phyloP scores from a whole-genome alignment of 1,140 invertebrate genomes.

The Atta colombica region DNA sequence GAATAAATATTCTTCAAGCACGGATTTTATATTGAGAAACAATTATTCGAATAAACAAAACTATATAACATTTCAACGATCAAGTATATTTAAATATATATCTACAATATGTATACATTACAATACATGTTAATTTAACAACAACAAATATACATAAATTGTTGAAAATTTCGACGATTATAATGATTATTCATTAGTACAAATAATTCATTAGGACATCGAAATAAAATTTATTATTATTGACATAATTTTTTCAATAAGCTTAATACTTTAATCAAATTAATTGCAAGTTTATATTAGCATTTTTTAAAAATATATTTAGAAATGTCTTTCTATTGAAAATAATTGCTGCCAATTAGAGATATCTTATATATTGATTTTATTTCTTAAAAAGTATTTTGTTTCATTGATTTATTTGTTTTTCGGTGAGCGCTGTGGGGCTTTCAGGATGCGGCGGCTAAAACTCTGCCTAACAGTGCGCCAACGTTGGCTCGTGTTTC shows the following conservation, averaged over 20 bases:
- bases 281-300: background rate
- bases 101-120: too few relatives aligned
- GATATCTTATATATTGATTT: conserved; percentile 15
- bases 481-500: conserved; percentile 44
- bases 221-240: conserved; percentile 4
- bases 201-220: background rate
- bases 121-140: background rate
- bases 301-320: background rate
- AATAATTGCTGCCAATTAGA: background rate
- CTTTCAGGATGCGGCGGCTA: conserved; percentile 38
- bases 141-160: background rate
- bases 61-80: background rate
- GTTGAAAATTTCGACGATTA: too few relatives aligned
- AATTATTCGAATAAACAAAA: background rate
- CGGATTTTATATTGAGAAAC: background rate
- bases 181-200: background rate
- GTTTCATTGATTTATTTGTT: background rate
- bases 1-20: background rate
- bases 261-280: background rate
- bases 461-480: conserved; percentile 36
- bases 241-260: background rate
- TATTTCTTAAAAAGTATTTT: conserved; percentile 2
- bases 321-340: background rate
- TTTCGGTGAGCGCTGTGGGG: background rate
- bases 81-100: background rate